A percentile compares a stretch with the other conserved stretches of the same genome.
Evolutionary conservation across 2,888 invertebrate species (phyloP).

Genomic region (Ptilodon capucinus): DNA sequence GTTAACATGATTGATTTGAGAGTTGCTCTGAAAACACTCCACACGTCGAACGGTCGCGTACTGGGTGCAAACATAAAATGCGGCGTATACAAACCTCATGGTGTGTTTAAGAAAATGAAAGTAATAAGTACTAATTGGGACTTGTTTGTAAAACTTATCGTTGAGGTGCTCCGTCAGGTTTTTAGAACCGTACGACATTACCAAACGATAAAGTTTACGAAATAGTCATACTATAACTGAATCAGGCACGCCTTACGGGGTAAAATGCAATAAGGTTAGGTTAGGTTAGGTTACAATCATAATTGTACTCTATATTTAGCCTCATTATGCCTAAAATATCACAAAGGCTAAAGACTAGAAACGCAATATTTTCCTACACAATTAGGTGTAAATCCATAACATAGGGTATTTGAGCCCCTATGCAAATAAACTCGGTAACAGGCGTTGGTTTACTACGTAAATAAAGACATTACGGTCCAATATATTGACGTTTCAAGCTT

Average conservation of each 20-base stretch:
- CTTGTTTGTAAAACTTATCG: conserved; percentile 12
- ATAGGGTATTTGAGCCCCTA: not conserved
- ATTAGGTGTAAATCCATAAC: too few species aligned
- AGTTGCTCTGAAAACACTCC: conserved; percentile 18
- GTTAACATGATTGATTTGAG: conserved; percentile 41
- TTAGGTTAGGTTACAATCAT: too few species aligned
- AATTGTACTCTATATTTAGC: too few species aligned
- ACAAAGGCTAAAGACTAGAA: not conserved
- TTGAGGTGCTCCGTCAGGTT: conserved; percentile 9
- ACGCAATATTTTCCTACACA: not conserved
- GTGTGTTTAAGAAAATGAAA: conserved; percentile 6
- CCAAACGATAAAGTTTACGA: not conserved
- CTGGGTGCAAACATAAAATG: conserved; percentile 11
- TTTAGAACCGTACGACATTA: conserved; percentile 1
- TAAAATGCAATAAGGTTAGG: too few species aligned
- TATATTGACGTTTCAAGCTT: too few species aligned
- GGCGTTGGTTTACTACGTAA: too few species aligned
- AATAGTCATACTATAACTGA: not conserved
- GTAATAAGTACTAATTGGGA: conserved; percentile 17
- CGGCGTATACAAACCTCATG: not conserved
- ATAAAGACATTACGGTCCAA: not conserved
- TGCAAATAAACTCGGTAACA: not conserved
- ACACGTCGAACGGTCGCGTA: conserved; percentile 10
- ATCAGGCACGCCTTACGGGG: not conserved
- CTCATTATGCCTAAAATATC: too few species aligned